These are phyloP conservation scores for Actinopyga echinites DNA, from an alignment of 53 echinoderm and acorn worm species.

Conservation along the genomic window DNA sequence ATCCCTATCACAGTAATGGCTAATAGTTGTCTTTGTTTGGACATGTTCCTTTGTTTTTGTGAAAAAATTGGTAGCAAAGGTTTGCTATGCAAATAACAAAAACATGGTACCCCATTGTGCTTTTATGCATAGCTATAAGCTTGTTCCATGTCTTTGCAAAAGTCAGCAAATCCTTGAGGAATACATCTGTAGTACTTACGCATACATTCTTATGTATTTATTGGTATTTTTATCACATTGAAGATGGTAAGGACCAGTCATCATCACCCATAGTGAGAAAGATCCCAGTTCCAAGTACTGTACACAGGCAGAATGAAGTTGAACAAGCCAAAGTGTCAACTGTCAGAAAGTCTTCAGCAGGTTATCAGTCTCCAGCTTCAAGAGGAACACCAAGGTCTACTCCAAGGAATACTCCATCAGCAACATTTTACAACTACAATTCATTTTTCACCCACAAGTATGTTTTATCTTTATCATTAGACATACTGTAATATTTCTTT, in stretches of 20 bases:
- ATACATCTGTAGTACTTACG: no score
- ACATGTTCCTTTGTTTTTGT: no score
- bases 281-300: neutral
- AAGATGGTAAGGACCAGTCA: slow-evolving; percentile 19
- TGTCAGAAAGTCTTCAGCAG: neutral
- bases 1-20: no score
- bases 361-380: slow-evolving; percentile 28
- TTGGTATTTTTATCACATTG: no score
- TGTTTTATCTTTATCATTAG: slow-evolving; percentile 31
- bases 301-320: neutral
- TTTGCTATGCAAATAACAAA: no score
- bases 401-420: slow-evolving; percentile 67
- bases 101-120: no score
- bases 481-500: no score
- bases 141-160: no score
- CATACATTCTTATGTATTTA: neutral
- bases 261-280: neutral
- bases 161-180: no score
- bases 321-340: neutral
- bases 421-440: slow-evolving; percentile 74
- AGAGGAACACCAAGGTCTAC: slow-evolving; percentile 63
- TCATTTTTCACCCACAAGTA: slow-evolving; percentile 99
- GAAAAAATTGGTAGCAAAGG: no score
- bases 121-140: no score
- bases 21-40: no score